These are phyloP conservation scores for Aphelenchoides avenae DNA, from an alignment of 1,140 invertebrate species.

Conservation along the genomic window DNA sequence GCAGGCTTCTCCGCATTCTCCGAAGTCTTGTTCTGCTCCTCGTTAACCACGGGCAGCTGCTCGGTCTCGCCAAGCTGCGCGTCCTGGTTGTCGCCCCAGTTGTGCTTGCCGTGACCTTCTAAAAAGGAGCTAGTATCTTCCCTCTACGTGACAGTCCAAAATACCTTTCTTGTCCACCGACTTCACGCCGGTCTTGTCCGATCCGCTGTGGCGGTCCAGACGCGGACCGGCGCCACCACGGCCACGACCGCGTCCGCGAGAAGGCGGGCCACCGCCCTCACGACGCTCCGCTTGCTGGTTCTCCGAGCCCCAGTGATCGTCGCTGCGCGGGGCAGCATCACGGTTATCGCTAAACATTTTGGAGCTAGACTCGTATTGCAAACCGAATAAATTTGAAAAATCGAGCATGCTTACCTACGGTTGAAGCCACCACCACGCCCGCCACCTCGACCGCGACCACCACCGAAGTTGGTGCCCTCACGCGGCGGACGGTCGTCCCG, in stretches of 20 bases:
- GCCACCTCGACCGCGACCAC: background rate
- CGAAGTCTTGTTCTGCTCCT: constrained; percentile 8
- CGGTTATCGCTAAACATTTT: too few species aligned
- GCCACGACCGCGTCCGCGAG: background rate
- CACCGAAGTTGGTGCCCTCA: background rate
- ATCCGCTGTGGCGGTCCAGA: constrained; percentile 17
- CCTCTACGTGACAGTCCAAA: background rate
- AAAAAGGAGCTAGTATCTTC: too few species aligned
- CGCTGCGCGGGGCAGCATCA: too few species aligned
- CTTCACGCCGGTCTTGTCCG: constrained; percentile 29
- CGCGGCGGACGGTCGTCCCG: constrained; percentile 10
- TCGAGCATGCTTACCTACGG: too few species aligned
- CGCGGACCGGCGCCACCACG: constrained; percentile 7
- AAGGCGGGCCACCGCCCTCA: background rate
- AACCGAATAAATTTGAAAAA: too few species aligned
- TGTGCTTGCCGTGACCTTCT: constrained; percentile 30
- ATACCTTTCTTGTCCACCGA: constrained; percentile 9
- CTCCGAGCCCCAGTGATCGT: too few species aligned
- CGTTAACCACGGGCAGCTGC: constrained; percentile 13
- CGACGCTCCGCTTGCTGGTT: too few species aligned
- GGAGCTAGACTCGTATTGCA: too few species aligned
- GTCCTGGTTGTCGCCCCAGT: constrained; percentile 30
- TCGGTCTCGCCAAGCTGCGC: constrained; percentile 35
- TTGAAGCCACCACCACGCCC: too few species aligned
- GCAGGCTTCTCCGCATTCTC: constrained; percentile 1